Percentiles rank a stretch among this genome's conserved stretches.
Evolutionary conservation across 2,113 vertebrate species (phyloP).

Genomic region (Platanista minor): DNA sequence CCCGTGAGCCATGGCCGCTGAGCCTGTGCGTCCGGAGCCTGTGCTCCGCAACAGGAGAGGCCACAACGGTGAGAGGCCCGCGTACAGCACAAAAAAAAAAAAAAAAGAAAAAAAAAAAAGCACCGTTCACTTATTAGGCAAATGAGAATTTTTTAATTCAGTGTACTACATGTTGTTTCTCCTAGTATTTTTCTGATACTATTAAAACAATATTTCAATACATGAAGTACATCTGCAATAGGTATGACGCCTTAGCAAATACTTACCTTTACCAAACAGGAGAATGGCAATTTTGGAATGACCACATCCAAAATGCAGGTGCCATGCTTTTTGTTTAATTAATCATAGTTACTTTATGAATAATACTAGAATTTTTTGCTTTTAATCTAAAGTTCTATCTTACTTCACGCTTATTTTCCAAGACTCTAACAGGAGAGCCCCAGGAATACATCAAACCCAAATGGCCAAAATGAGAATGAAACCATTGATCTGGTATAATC

Average conservation of each 20-base stretch:
- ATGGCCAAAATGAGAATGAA: neutral
- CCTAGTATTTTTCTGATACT: neutral
- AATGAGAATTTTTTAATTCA: neutral
- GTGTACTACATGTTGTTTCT: neutral
- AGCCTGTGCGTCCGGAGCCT: too few species aligned
- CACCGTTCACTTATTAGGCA: neutral
- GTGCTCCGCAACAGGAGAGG: too few species aligned
- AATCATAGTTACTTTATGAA: neutral
- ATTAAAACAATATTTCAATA: slow-evolving; percentile 26
- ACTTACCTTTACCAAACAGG: slow-evolving; percentile 39
- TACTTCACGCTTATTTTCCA: neutral
- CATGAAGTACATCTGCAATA: neutral
- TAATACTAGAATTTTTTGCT: neutral
- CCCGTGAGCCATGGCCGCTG: too few species aligned
- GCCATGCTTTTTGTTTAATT: neutral
- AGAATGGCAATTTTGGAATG: slow-evolving; percentile 7
- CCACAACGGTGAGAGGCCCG: too few species aligned
- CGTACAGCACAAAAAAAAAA: too few species aligned
- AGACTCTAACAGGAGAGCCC: neutral
- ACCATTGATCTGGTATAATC: neutral
- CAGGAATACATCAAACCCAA: neutral
- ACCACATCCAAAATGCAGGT: neutral
- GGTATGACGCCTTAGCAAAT: neutral
- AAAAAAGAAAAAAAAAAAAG: too few species aligned
- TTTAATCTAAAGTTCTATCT: neutral